Evolutionary conservation across 2,797 vertebrate genomes (phyloP).

Genomic region (Thalassophryne amazonica): DNA sequence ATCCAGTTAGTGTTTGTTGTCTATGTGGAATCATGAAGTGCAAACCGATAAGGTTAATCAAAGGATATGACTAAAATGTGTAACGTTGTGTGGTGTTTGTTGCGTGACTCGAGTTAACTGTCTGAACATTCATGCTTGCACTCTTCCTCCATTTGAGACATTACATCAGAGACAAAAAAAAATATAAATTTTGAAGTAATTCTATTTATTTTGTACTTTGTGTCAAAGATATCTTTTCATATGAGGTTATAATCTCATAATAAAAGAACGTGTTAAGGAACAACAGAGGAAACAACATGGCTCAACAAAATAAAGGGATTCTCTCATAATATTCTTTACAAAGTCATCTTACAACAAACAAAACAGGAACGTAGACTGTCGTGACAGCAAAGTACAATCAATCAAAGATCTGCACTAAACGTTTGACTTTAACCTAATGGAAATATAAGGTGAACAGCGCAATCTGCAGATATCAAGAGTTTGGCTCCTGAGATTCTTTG

Average conservation of each 20-base stretch:
- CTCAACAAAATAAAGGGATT: conserved; percentile 80
- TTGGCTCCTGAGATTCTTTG: conserved; percentile 77
- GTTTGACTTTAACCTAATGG: conserved; percentile 43
- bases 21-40: too few relatives aligned
- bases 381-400: conserved; percentile 60
- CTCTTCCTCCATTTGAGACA: neutral
- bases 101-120: too few relatives aligned
- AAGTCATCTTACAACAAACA: conserved; percentile 68
- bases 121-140: neutral
- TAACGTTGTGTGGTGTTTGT: too few relatives aligned
- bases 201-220: conserved; percentile 73
- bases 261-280: conserved; percentile 60
- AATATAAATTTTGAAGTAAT: conserved; percentile 21
- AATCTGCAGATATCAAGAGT: conserved; percentile 67
- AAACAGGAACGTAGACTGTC: conserved; percentile 47
- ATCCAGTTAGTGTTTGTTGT: too few relatives aligned
- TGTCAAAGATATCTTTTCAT: conserved; percentile 71
- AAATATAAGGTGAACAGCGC: conserved; percentile 38
- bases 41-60: too few relatives aligned
- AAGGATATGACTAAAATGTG: too few relatives aligned
- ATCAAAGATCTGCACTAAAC: conserved; percentile 44
- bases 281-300: conserved; percentile 50
- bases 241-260: conserved; percentile 67
- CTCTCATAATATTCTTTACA: conserved; percentile 77
- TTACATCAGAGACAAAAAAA: neutral